Conservation (phyloP, 2,888 invertebrate species). For the Microchrysa polita region DNA sequence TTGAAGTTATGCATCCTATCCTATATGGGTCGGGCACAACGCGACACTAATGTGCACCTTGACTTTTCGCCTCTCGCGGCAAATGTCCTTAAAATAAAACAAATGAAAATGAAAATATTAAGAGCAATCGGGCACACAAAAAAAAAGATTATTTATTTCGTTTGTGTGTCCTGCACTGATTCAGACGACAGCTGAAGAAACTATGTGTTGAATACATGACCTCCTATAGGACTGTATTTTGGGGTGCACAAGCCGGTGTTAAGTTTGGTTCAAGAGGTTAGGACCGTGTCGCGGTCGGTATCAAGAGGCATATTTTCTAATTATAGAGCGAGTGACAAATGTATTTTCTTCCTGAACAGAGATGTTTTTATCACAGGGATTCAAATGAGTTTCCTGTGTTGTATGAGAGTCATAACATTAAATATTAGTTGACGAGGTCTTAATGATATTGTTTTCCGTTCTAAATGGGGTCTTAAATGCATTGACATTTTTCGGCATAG, state of each 20-base stretch:
- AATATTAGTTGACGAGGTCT: conserved; percentile 27
- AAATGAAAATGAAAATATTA: neutral
- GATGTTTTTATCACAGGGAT: neutral
- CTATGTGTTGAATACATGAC: neutral
- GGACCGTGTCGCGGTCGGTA: conserved; percentile 26
- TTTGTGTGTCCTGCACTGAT: conserved; percentile 23
- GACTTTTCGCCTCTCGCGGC: conserved; percentile 8
- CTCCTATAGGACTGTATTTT: too few relatives aligned
- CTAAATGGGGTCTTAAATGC: conserved; percentile 14
- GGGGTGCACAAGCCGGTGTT: neutral
- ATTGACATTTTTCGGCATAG: too few relatives aligned
- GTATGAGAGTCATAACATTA: conserved; percentile 30
- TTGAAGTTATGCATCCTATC: conserved; percentile 34
- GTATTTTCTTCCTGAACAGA: conserved; percentile 6
- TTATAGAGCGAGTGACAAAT: neutral
- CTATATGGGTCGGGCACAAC: neutral
- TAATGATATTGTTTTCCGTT: conserved; percentile 27
- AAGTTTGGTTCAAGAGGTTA: neutral
- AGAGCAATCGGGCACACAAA: neutral
- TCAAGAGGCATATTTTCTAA: neutral
- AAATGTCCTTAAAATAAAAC: neutral
- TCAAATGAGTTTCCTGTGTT: neutral
- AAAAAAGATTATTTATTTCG: conserved; percentile 35
- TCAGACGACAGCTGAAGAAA: conserved; percentile 41
- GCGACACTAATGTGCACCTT: conserved; percentile 26